Conservation (phyloP, 2,888 invertebrate species). For the Eumerus sabulonum region DNA sequence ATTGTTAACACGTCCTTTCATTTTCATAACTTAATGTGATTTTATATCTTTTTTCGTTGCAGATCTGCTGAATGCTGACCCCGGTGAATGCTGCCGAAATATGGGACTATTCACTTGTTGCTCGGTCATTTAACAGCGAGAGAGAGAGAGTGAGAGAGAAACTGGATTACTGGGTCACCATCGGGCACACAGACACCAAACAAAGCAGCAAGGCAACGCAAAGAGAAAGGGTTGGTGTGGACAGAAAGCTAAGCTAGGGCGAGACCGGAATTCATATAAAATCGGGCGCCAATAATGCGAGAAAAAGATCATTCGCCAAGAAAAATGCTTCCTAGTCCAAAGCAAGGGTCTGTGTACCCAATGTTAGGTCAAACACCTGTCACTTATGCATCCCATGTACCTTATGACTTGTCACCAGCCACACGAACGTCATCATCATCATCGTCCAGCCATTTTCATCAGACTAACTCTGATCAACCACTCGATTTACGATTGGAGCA, state of each 20-base stretch:
- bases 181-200: not conserved
- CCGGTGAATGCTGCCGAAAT: conserved; percentile 55
- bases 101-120: conserved; percentile 46
- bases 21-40: conserved; percentile 41
- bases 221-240: conserved; percentile 18
- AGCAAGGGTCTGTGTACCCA: conserved; percentile 87
- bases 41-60: conserved; percentile 26
- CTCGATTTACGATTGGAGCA: conserved; percentile 92
- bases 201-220: not conserved
- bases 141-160: too few relatives aligned
- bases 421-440: conserved; percentile 74
- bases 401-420: conserved; percentile 83
- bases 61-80: conserved; percentile 54
- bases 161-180: conserved; percentile 56
- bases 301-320: conserved; percentile 95
- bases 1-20: conserved; percentile 48
- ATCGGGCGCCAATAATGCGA: conserved; percentile 83
- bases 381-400: conserved; percentile 81
- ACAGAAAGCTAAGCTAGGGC: conserved; percentile 37
- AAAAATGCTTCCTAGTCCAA: conserved; percentile 89
- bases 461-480: conserved; percentile 84
- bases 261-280: conserved; percentile 30
- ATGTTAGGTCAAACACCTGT: conserved; percentile 82
- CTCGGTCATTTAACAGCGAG: conserved; percentile 24
- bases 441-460: conserved; percentile 75